phyloP scores from a whole-genome alignment of 2,888 invertebrate species.

The Creontiades dilutus region DNA sequence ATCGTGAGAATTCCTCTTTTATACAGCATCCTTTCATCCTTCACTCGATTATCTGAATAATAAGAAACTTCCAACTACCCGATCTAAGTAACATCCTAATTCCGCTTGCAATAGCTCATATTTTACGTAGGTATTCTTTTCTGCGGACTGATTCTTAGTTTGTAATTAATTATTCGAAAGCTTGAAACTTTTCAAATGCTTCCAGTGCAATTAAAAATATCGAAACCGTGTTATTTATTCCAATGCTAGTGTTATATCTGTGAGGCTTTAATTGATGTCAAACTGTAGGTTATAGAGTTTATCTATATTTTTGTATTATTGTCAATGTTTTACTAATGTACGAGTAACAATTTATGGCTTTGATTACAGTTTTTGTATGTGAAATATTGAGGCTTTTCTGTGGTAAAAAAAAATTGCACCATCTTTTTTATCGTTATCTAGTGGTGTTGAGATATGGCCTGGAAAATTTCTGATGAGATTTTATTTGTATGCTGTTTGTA shows the following conservation, averaged over 20 bases:
- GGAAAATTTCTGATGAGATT: neutral
- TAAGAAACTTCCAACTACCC: neutral
- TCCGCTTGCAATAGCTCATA: conserved; percentile 7
- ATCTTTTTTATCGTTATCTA: neutral
- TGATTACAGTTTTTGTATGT: conserved; percentile 17
- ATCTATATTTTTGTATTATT: conserved; percentile 70
- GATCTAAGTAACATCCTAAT: conserved; percentile 65
- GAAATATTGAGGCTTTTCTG: neutral
- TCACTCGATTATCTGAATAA: neutral
- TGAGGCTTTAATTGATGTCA: conserved; percentile 70
- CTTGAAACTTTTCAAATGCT: conserved; percentile 67
- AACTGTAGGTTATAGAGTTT: conserved; percentile 65
- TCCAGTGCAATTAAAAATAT: conserved; percentile 70
- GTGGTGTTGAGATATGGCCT: neutral
- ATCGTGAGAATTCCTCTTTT: too few species aligned
- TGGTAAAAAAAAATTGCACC: neutral
- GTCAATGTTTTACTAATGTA: conserved; percentile 36
- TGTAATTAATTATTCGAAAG: conserved; percentile 60
- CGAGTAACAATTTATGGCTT: conserved; percentile 37
- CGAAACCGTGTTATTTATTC: conserved; percentile 68
- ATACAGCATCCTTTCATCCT: too few species aligned
- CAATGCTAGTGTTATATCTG: conserved; percentile 70
- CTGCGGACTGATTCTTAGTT: conserved; percentile 68
- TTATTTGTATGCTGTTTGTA: too few species aligned
- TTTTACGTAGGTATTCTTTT: neutral